Percentiles rank a stretch among this genome's conserved stretches.
These are phyloP conservation scores for Bothrops jararaca DNA, from an alignment of 2,113 vertebrate genomes.

Conservation along the genomic window DNA sequence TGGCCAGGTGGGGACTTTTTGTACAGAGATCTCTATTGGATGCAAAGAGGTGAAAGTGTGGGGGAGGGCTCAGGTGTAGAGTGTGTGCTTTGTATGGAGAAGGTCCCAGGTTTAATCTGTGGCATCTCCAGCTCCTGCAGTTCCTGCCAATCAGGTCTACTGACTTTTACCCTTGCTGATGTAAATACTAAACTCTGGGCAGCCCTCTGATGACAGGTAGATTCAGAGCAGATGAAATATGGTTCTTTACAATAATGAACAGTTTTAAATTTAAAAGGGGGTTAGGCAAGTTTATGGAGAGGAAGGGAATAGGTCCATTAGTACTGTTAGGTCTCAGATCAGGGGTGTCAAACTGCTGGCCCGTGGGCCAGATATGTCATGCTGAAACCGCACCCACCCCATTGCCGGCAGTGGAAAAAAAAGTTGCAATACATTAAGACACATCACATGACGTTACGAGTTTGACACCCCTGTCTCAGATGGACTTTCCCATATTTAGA, in stretches of 20 bases:
- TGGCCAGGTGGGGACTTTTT: slow-evolving; percentile 16
- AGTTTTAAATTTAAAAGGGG: background rate
- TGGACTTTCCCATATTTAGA: background rate
- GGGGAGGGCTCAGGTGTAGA: background rate
- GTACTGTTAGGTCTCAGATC: background rate
- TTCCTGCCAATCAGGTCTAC: too few species aligned
- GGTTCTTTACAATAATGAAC: background rate
- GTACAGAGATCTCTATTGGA: background rate
- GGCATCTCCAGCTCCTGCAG: background rate
- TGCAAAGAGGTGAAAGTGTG: background rate
- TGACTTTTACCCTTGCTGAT: background rate
- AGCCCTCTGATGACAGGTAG: background rate
- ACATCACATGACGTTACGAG: too few species aligned
- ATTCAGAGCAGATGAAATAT: background rate
- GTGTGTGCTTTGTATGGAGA: background rate
- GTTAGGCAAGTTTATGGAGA: too few species aligned
- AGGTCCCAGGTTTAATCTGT: background rate
- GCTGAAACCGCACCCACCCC: too few species aligned
- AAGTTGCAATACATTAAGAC: too few species aligned
- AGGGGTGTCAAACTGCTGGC: too few species aligned
- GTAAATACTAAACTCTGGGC: background rate
- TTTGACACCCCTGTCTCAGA: background rate
- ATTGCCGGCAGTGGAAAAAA: too few species aligned
- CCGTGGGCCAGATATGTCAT: too few species aligned
- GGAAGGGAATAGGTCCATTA: background rate